Base-by-base conservation (phyloP, 2,888 invertebrate species). In the Leucania comma region DNA sequence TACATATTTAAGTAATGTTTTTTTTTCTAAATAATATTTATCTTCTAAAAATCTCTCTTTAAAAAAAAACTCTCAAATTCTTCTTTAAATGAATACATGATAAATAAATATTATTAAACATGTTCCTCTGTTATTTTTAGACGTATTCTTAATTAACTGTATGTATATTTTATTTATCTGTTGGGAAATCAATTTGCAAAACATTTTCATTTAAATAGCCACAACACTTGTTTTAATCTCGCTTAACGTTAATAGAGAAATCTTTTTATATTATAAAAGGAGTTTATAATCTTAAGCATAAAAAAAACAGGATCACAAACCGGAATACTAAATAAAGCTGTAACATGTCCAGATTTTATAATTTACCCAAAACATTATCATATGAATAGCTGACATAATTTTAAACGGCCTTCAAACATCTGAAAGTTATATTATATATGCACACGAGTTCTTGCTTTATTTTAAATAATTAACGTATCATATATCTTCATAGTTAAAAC, bases 301-400 rank as follows among this genome's bases (percentile, higher is more conserved):
- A 10, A 20, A 50, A 32, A 48, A 61, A 38, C 6, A 51, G 5
- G 59, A 20, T 26, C 4, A 58, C 35, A 73, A 74, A 74, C 58
- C 38, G 42, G 68, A 38, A 38, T 62, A 42, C 50, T 56, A 29
- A 76, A 81, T 81, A 29, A 64, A 68, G 81, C 53, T 64, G 51
- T 77, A 17, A 63, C 56, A 76, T 61, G 42, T 58, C 51, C 35
- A 65, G 32, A 65, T 77, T 64, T 46, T 59, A 58, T 68, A 64
- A 66, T 72, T 1, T 66, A 62, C 48, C 53, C 48, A 51, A 59
- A 64, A 67, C 22, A 78, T 83, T 79, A 80, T 42, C 81, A 80
- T 66, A 69, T 54, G 51, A 66, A 81, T 78, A 77, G 78, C 54
- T 42, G 29, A 26, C 29, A 53, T 70, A 22, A 66, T 56, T 56